These are phyloP conservation scores for Diabrotica balteata DNA, from an alignment of 2,888 invertebrate genomes.

Conservation along the genomic window DNA sequence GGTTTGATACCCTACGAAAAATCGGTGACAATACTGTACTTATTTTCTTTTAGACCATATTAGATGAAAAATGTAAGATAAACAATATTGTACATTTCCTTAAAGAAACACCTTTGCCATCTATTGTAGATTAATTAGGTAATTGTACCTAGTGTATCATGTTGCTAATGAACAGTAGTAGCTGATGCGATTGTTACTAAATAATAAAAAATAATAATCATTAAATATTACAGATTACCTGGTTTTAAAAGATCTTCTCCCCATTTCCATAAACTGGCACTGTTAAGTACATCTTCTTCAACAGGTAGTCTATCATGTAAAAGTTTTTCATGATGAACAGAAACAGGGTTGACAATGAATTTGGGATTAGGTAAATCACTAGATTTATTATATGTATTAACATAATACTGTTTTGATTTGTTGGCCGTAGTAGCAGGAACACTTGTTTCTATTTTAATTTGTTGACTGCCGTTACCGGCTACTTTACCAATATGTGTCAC, in stretches of 20 bases:
- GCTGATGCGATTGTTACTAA: too few species aligned
- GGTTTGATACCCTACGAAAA: too few species aligned
- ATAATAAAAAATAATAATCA: too few species aligned
- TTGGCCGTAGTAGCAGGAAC: not conserved
- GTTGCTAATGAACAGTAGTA: too few species aligned
- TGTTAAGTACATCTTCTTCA: not conserved
- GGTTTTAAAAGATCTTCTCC: conserved; percentile 54
- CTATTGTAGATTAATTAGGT: too few species aligned
- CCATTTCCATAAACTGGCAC: conserved; percentile 50
- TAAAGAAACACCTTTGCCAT: too few species aligned
- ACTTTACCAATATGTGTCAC: conserved; percentile 39
- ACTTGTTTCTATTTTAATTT: conserved; percentile 15
- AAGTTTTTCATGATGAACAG: conserved; percentile 13
- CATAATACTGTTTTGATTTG: conserved; percentile 5
- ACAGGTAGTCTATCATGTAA: not conserved
- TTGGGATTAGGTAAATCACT: conserved; percentile 6
- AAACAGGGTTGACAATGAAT: conserved; percentile 21
- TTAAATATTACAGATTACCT: conserved; percentile 19
- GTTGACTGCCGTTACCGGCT: conserved; percentile 24
- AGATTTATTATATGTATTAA: conserved; percentile 8
- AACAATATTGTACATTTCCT: too few species aligned
- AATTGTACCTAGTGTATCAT: too few species aligned
- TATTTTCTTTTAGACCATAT: too few species aligned
- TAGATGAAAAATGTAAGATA: too few species aligned
- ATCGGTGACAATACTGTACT: too few species aligned